These are phyloP conservation scores for Cyphomyrmex costatus DNA, from an alignment of 1,140 invertebrate genomes.

Conservation along the genomic window DNA sequence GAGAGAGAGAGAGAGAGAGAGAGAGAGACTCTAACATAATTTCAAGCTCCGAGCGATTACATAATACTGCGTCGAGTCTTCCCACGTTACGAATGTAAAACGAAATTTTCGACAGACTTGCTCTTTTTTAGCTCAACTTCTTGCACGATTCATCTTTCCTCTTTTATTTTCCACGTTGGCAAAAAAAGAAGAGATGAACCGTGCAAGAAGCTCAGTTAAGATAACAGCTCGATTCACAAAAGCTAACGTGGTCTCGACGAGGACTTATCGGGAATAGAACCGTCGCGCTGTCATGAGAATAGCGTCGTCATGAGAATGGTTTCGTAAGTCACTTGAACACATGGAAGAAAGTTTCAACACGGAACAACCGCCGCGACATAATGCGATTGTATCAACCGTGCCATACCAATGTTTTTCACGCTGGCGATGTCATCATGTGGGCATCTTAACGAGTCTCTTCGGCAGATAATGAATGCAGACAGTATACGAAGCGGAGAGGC, in stretches of 20 bases:
- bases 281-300: background rate
- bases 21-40: background rate
- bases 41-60: background rate
- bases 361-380: constrained; percentile 27
- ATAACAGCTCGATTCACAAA: no score
- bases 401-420: constrained; percentile 6
- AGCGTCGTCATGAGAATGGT: background rate
- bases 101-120: background rate
- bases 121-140: no score
- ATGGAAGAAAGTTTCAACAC: background rate
- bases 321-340: background rate
- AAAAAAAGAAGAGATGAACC: no score
- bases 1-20: background rate
- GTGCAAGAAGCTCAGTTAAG: no score
- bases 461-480: constrained; percentile 29
- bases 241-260: background rate
- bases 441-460: constrained; percentile 40
- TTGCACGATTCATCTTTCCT: no score
- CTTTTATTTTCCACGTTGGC: no score
- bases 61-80: background rate
- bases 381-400: constrained; percentile 9
- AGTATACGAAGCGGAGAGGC: background rate
- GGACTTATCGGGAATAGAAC: no score
- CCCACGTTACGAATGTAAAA: background rate
- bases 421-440: background rate